Evolutionary conservation across 2,888 invertebrate species (phyloP).

Genomic region (Platycheirus rosarum): DNA sequence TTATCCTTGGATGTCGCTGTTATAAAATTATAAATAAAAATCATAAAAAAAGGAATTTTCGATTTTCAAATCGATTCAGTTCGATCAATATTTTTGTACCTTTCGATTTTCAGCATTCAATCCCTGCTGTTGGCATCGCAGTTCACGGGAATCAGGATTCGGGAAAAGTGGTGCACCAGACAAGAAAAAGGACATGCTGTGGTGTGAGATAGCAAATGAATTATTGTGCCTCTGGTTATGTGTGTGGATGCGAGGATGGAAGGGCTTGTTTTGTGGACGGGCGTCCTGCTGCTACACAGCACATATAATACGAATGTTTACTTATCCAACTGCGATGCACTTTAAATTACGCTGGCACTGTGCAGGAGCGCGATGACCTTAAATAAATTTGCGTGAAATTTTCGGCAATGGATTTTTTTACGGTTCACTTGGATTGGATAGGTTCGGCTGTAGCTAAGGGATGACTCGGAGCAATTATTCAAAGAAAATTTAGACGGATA

Average conservation of each 20-base stretch:
- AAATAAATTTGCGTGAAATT: slow-evolving; percentile 75
- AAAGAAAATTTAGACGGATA: slow-evolving; percentile 48
- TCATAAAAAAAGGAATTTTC: slow-evolving; percentile 56
- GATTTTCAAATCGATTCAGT: slow-evolving; percentile 73
- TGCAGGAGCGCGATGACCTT: slow-evolving; percentile 57
- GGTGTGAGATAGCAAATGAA: slow-evolving; percentile 59
- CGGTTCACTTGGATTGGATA: slow-evolving; percentile 50
- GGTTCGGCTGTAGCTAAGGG: background rate
- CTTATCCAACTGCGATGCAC: slow-evolving; percentile 73
- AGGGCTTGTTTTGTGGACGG: slow-evolving; percentile 82
- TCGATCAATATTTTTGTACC: slow-evolving; percentile 72
- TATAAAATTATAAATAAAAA: slow-evolving; percentile 62
- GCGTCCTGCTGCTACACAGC: slow-evolving; percentile 79
- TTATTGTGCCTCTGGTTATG: slow-evolving; percentile 36
- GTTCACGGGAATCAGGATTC: background rate
- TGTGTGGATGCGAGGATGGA: slow-evolving; percentile 75
- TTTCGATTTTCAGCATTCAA: slow-evolving; percentile 51
- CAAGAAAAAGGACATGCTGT: slow-evolving; percentile 35
- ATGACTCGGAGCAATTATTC: slow-evolving; percentile 25
- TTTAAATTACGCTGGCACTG: slow-evolving; percentile 58
- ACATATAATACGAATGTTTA: slow-evolving; percentile 72
- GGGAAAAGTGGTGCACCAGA: slow-evolving; percentile 33
- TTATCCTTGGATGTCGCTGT: slow-evolving; percentile 66
- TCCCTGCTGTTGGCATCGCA: slow-evolving; percentile 17
- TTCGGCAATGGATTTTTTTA: slow-evolving; percentile 57